These are phyloP conservation scores for Melolontha melolontha DNA, from an alignment of 2,888 invertebrate species.

Conservation along the genomic window DNA sequence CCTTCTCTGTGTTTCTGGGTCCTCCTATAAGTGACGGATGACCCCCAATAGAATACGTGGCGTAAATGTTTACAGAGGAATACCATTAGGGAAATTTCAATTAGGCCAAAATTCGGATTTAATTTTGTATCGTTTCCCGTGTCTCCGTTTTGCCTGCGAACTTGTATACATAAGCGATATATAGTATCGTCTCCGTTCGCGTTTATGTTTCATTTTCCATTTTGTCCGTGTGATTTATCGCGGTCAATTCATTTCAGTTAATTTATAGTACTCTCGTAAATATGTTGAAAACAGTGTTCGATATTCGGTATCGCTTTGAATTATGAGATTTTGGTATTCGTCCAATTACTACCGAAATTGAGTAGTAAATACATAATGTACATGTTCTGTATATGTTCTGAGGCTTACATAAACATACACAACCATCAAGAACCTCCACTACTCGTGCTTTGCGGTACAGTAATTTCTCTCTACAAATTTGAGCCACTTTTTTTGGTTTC, in stretches of 20 bases:
- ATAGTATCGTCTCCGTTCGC: not conserved
- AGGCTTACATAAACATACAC: too few species aligned
- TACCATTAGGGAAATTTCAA: conserved; percentile 66
- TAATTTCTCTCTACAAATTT: too few species aligned
- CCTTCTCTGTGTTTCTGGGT: conserved; percentile 58
- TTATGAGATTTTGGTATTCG: conserved; percentile 37
- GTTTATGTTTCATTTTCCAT: conserved; percentile 41
- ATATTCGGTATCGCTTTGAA: conserved; percentile 28
- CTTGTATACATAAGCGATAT: conserved; percentile 1
- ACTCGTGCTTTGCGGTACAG: too few species aligned
- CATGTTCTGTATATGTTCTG: too few species aligned
- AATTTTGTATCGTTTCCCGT: conserved; percentile 34
- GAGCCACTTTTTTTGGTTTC: too few species aligned
- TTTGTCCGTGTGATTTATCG: conserved; percentile 41
- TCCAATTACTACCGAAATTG: conserved; percentile 32
- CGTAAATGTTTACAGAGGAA: conserved; percentile 64
- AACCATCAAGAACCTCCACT: too few species aligned
- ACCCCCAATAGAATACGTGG: conserved; percentile 59
- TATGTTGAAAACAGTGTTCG: conserved; percentile 37
- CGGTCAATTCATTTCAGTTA: conserved; percentile 39
- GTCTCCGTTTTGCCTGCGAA: conserved; percentile 12
- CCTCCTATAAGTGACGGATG: conserved; percentile 64
- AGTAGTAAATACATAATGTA: not conserved
- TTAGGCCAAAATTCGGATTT: conserved; percentile 54
- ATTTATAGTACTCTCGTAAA: conserved; percentile 40